Base-by-base conservation (phyloP, 2,113 vertebrate genomes). In the Pan paniscus region DNA sequence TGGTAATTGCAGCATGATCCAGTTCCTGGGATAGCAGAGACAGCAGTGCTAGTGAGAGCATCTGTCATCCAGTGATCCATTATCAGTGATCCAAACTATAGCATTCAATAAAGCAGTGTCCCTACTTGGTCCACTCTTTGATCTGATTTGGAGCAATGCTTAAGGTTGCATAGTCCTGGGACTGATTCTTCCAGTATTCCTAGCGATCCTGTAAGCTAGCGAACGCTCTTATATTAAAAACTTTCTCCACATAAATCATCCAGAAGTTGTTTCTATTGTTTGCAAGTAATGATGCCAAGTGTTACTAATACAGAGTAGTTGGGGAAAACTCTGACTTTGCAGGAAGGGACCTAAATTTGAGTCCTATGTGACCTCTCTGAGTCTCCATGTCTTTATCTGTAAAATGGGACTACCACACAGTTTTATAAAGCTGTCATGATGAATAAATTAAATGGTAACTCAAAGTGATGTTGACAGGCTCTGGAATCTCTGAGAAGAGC, bases 381-480 rank as follows among this genome's bases (percentile, higher is more conserved):
- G 55, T 75, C n/a, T 89, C 86, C 80, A 57, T 46, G 48, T 73
- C 32, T 46, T 93, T 70, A 88, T 46, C 40, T 76, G 17, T 89
- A 94, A 93, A 89, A 89, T 76, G 20, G 20, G 16, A 84, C 78
- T 70, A 14, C 35, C 59, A 81, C 43, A 14, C 48, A 72, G 43
- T 52, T 75, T 73, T 84, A 52, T 43, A 87, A 32, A 61, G 30
- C 25, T 78, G 8, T 55, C 64, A 20, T 48, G 20, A 86, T 57
- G 6, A 96, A 70, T 94, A 67, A 84, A 87, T 68, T 86, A 94
- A 72, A 78, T 35, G 67, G 8, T 57, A 91, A 84, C 43, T 78
- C 20, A 4, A 73, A 93, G 48, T 48, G 18, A 14, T 61, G 1
- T 32, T 88, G 82, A 48, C 48, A 88, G 82, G 10, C 35, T 88